Conservation (phyloP, 1,140 invertebrate genomes). For the Monomorium pharaonis region DNA sequence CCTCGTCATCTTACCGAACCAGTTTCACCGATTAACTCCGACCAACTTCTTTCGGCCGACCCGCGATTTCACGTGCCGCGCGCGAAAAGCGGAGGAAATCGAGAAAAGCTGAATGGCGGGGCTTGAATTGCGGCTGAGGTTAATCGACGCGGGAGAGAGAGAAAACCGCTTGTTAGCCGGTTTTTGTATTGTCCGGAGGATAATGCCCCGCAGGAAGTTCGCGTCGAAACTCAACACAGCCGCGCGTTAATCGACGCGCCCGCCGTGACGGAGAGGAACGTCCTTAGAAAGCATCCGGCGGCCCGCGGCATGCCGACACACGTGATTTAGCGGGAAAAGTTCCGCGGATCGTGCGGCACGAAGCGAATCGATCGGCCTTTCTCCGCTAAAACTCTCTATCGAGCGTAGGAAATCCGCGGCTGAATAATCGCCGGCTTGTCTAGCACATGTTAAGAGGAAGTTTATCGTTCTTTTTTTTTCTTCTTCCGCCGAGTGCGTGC, state of each 20-base stretch:
- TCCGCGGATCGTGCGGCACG: constrained; percentile 38
- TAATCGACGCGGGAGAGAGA: constrained; percentile 1
- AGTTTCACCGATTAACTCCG: neutral
- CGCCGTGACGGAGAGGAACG: neutral
- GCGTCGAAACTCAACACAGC: neutral
- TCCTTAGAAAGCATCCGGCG: constrained; percentile 45
- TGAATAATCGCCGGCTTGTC: constrained; percentile 9
- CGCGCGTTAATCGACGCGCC: neutral
- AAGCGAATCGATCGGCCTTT: constrained; percentile 44
- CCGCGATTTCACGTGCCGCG: neutral
- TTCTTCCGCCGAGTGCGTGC: neutral
- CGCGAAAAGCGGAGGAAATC: neutral
- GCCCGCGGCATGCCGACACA: neutral
- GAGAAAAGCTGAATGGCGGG: neutral
- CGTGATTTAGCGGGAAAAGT: constrained; percentile 47
- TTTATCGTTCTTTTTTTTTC: neutral
- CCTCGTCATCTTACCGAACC: neutral
- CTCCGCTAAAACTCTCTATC: constrained; percentile 47
- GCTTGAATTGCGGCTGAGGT: neutral
- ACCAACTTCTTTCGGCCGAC: neutral
- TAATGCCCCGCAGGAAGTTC: neutral
- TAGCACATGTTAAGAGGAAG: neutral
- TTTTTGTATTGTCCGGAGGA: constrained; percentile 12
- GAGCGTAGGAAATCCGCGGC: neutral
- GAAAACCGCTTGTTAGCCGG: constrained; percentile 18